Percentiles rank a stretch among this genome's conserved stretches.
Conservation (phyloP, 2,797 vertebrate genomes). For the Fundulus diaphanus region DNA sequence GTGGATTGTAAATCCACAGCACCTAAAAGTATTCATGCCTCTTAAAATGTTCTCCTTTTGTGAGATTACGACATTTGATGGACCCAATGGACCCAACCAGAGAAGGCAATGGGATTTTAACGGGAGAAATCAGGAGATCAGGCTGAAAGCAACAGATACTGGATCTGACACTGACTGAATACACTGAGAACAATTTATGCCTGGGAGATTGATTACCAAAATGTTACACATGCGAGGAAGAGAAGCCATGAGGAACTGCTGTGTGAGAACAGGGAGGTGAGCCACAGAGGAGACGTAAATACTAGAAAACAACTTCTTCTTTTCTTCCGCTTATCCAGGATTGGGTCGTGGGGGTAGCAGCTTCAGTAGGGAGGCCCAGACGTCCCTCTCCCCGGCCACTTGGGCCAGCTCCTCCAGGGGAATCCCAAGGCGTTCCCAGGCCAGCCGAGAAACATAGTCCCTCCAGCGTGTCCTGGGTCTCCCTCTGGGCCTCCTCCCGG, state of each 20-base stretch:
- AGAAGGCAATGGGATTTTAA: not conserved
- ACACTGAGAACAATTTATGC: not conserved
- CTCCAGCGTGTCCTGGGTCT: too few species aligned
- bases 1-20: too few species aligned
- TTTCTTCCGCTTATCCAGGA: too few species aligned
- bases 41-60: not conserved
- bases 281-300: not conserved
- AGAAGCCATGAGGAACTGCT: not conserved
- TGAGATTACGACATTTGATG: not conserved
- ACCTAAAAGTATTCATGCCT: not conserved
- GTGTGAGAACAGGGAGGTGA: not conserved
- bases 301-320: not conserved
- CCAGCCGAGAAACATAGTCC: too few species aligned
- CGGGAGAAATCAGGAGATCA: not conserved
- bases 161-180: not conserved
- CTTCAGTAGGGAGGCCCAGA: too few species aligned
- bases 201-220: not conserved
- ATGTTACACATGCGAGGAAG: not conserved
- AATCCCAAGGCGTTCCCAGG: too few species aligned
- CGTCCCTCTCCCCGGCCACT: too few species aligned
- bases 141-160: not conserved
- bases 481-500: too few species aligned
- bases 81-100: not conserved
- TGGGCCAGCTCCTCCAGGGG: too few species aligned
- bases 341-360: too few species aligned